Conservation (phyloP, 2,797 vertebrate species). For the Adrianichthys oophorus region DNA sequence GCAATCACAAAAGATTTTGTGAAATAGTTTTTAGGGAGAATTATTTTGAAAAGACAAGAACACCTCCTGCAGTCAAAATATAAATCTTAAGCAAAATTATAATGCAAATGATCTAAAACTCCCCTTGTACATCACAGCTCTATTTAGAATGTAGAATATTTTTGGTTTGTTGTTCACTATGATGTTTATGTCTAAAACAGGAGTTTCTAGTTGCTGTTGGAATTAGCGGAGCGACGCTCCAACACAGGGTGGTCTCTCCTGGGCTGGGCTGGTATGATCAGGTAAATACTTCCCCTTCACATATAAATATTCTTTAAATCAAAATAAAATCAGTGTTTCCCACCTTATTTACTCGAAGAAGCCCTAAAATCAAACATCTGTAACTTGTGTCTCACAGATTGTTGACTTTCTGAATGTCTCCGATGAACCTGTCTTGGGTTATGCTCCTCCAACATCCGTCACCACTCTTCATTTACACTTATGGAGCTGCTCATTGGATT, state of each 20-base stretch:
- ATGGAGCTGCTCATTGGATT: conserved; percentile 97
- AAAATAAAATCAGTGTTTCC: no score
- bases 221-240: conserved; percentile 91
- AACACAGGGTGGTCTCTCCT: conserved; percentile 88
- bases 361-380: not conserved
- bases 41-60: no score
- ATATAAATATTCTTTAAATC: not conserved
- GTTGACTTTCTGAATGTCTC: conserved; percentile 94
- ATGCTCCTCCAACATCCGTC: conserved; percentile 90
- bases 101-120: no score
- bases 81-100: no score
- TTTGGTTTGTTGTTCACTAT: conserved; percentile 10
- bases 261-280: conserved; percentile 96
- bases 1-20: no score
- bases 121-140: no score
- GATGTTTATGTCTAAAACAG: conserved; percentile 58
- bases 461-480: conserved; percentile 89
- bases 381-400: conserved; percentile 78
- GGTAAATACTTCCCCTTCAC: conserved; percentile 71
- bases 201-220: conserved; percentile 94
- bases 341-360: not conserved
- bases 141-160: not conserved
- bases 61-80: no score
- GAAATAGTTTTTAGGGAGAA: no score
- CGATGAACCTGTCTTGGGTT: conserved; percentile 96